phyloP scores from a whole-genome alignment of 2,888 invertebrate genomes.

The Synergus gifuensis region DNA sequence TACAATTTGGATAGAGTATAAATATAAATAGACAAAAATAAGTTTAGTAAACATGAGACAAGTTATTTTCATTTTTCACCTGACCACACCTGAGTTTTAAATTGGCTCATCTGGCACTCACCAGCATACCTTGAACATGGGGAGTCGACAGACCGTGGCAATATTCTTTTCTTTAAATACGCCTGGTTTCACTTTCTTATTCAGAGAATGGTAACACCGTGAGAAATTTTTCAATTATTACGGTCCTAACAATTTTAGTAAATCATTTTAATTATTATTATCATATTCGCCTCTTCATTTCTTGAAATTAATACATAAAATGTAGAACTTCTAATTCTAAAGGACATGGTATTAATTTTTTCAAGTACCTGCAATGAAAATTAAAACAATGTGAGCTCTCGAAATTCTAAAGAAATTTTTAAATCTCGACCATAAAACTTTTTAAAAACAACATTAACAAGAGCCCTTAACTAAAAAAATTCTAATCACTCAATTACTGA shows the following conservation, averaged over 20 bases:
- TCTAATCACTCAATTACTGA: too few relatives aligned
- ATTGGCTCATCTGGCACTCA: constrained; percentile 35
- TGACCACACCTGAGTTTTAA: constrained; percentile 34
- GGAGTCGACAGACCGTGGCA: constrained; percentile 32
- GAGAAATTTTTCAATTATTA: constrained; percentile 27
- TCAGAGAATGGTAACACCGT: not conserved
- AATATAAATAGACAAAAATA: not conserved
- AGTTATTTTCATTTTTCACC: not conserved
- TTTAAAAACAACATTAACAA: too few relatives aligned
- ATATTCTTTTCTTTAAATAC: constrained; percentile 24
- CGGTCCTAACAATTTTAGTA: not conserved
- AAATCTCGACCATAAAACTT: too few relatives aligned
- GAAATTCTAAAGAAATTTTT: not conserved
- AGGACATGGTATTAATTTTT: too few relatives aligned
- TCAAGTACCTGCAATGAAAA: not conserved
- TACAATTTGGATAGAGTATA: not conserved
- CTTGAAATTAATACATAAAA: not conserved
- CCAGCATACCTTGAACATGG: constrained; percentile 6
- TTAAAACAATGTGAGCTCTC: not conserved
- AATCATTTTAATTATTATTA: not conserved
- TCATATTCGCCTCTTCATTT: not conserved
- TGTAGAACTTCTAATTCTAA: too few relatives aligned
- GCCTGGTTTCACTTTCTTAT: not conserved
- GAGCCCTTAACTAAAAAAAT: too few relatives aligned
- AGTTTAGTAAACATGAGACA: not conserved